Evolutionary conservation across 1,140 invertebrate genomes (phyloP), one percentile per base, ranked within the genome.

Genomic region (Augochlora pura): DNA sequence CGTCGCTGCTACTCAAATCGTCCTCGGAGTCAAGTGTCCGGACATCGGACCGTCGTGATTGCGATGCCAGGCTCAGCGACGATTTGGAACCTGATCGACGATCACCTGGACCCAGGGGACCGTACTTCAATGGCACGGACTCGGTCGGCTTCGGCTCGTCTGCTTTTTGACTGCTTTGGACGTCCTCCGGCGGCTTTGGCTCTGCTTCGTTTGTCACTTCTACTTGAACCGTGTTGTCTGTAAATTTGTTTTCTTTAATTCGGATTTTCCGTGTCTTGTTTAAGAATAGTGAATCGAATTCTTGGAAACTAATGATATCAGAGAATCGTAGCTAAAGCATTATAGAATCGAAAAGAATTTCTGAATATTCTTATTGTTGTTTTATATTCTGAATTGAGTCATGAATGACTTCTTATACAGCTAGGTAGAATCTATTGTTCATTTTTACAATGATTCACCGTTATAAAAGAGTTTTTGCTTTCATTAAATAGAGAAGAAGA

Each of bases 1-100:
- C 91, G 38, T 89, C 91, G 21, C 83, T 89, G 9, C 91, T 91
- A 65, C 81, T 89, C 14, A 86, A n/a, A 8, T 91, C 90, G 23
- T 90, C 82, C 7, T 90, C 90, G 7, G 86, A 86, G 14, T 85
- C 82, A 3, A 69, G 14, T 12, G 71, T 71, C 12, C 21, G 83
- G 8, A 69, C 71, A 16, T n/a, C 62, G 1, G 69, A 62, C 38
- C 39, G 67, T n/a, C 18, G 62, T 38, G 23, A 14, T 16, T 64
- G 66, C 6, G 52, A 42, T n/a, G 54, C 23, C 2, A 57, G 38
- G 16, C 57, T 77, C 1, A 63, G 46, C 0, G 62, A 16, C 0
- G 62, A 68, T 60, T 82, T 66, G 8, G 42, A 65, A 32, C 59
- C 77, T 7, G 80, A 81, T 82, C 80, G 89, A 23, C 85, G 88